Evolutionary conservation across 1,140 invertebrate species (phyloP), one percentile per base, ranked within the genome.

Genomic region (Caenorhabditis brenneri): DNA sequence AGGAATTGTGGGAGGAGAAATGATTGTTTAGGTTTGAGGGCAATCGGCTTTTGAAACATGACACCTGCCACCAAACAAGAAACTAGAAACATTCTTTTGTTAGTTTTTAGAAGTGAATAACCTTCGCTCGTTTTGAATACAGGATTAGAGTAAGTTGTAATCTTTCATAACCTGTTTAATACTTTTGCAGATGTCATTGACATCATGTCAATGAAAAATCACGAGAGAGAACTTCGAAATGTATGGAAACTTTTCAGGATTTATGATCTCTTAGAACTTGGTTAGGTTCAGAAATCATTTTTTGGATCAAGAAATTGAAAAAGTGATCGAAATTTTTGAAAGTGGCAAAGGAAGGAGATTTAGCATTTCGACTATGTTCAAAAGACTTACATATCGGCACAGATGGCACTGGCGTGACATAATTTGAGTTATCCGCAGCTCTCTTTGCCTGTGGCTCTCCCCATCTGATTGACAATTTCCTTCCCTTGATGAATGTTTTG

Each of bases 401-500:
- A 48, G 88, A 90, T 29, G 88, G 88, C 48, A 89, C 89, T 22
- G 88, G 88, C 55, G 90, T 58, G 3, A 74, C 53, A 24, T 80
- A 36, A 49, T 79, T 82, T 19, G 81, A 65, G 12, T 79, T 69
- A n/a, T 80, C 80, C 19, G 42, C 84, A 16, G 79, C 58, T 60
- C 82, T 80, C 42, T 91, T 87, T 1, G 89, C 79, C 42, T 87
- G 87, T 19, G 89, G 89, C 36, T 89, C 87, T 7, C 97, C 97
- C 97, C 97, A 99, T 90, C 98, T 97, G 46, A 99, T 97, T 10
- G 95, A 96, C 0, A 98, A 92, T 81, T 39, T 22, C 42, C 90
- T 87, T 15, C 91, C 92, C 79, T 91, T 91, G 3, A 93, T 86
- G 33, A 92, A 96, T 22, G 99, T 91, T 91, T 98, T 97, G 88